Percentiles rank a stretch among this genome's conserved stretches.
These are phyloP conservation scores for Oophaga pumilio DNA, from an alignment of 2,113 vertebrate genomes.

Conservation along the genomic window DNA sequence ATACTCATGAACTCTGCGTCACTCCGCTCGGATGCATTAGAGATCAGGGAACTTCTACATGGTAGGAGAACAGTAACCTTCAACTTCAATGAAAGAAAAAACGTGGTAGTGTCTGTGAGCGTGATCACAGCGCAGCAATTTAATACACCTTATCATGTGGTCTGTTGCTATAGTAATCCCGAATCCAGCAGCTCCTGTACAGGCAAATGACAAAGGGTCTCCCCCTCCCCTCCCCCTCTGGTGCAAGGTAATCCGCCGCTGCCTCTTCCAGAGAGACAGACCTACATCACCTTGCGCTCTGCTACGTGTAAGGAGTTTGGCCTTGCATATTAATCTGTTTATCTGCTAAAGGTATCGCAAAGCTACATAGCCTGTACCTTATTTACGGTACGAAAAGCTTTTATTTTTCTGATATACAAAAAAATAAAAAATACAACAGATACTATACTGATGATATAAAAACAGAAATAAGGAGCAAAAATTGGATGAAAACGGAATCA, in stretches of 20 bases:
- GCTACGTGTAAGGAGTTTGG: neutral
- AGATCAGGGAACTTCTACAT: conserved; percentile 52
- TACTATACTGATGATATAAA: no score
- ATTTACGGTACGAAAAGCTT: no score
- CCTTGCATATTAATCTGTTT: neutral
- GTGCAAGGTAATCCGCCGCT: conserved; percentile 29
- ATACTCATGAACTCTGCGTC: neutral
- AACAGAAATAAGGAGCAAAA: no score
- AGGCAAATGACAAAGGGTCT: conserved; percentile 83
- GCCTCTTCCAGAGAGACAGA: conserved; percentile 11
- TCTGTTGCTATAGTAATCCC: conserved; percentile 90
- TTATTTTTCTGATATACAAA: no score
- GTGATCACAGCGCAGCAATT: conserved; percentile 85
- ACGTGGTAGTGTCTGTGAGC: conserved; percentile 56
- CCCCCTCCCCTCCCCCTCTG: conserved; percentile 69
- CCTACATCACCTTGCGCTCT: conserved; percentile 8
- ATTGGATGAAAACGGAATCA: no score
- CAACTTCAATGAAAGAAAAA: conserved; percentile 72
- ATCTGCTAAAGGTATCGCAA: neutral
- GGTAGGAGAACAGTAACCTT: conserved; percentile 72
- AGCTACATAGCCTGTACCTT: neutral
- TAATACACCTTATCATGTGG: conserved; percentile 98
- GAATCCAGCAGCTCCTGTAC: conserved; percentile 84
- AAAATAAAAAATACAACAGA: no score
- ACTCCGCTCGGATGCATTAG: neutral